Evolutionary conservation across 2,113 vertebrate genomes (phyloP), one percentile per base, ranked within the genome.

Genomic region (Leptocoma aspasia): DNA sequence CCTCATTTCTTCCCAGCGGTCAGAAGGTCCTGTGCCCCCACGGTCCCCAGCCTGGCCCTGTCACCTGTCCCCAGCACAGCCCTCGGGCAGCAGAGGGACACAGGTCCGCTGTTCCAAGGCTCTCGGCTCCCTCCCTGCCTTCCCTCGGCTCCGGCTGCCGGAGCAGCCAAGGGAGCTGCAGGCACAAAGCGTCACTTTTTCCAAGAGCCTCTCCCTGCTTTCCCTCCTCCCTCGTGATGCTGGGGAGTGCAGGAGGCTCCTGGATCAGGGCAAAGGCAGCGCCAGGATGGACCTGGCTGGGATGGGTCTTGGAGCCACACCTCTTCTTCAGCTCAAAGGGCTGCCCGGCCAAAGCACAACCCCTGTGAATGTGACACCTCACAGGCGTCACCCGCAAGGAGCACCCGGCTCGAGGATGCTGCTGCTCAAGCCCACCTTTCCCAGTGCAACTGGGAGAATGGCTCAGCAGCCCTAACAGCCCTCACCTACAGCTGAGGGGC

Each of bases 101-200:
- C 0, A 0, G n/a, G 17, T 2, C 2, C 28, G 41, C 70, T 2
- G 4, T 16, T 60, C 44, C 39, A 35, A 28, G 57, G 53, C 77
- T 81, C 77, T 23, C 49, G 45, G 66, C 31, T 24, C 69, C 24
- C 49, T 30, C 37, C 24, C 64, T 31, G 82, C 82, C 60, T 65
- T 84, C 85, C 69, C 82, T 53, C 7, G 0, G n/a, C 81, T 84
- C 85, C 0, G 0, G 57, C 82, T 65, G 71, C 70, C 0, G 0
- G 26, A 66, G 61, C 61, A 42, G 94, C 87, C 57, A 35, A 80
- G 47, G 47, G 83, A 96, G 89, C 93, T 91, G 80, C 95, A 86
- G 42, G 91, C 93, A 77, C 28, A 47, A n/a, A 50, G 21, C 56
- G 54, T 96, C 93, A 96, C 73, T 95, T 96, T 96, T 96, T 96